Conservation (phyloP, 2,113 vertebrate genomes). For the Tachysurus fulvidraco region DNA sequence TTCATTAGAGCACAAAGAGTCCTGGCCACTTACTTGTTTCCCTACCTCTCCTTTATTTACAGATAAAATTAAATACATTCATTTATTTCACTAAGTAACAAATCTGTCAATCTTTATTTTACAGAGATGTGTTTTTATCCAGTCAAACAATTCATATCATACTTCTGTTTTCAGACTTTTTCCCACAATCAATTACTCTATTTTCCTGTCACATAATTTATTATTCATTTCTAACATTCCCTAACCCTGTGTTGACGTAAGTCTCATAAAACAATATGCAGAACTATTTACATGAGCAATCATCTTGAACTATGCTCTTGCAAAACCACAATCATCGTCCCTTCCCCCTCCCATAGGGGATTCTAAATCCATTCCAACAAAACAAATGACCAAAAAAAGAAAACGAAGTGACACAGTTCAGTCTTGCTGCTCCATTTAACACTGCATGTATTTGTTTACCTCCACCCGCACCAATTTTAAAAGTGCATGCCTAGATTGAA, state of each 20-base stretch:
- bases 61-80: constrained; percentile 78
- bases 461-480: constrained; percentile 69
- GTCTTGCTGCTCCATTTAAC: constrained; percentile 59
- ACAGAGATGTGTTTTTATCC: constrained; percentile 72
- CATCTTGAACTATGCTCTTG: constrained; percentile 64
- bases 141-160: constrained; percentile 64
- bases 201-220: constrained; percentile 60
- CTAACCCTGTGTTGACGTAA: constrained; percentile 56
- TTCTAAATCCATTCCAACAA: constrained; percentile 52
- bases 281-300: constrained; percentile 77
- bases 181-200: constrained; percentile 51
- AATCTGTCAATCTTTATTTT: constrained; percentile 75
- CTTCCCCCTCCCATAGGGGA: constrained; percentile 47
- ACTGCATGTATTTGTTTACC: constrained; percentile 56
- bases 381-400: constrained; percentile 53
- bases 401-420: constrained; percentile 45
- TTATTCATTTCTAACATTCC: constrained; percentile 47
- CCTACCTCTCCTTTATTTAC: constrained; percentile 74
- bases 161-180: constrained; percentile 44
- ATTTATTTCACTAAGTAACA: constrained; percentile 80
- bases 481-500: constrained; percentile 78
- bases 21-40: constrained; percentile 59
- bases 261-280: constrained; percentile 69
- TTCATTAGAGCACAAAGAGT: constrained; percentile 68
- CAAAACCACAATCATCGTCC: constrained; percentile 62